Evolutionary conservation across 2,797 vertebrate species (phyloP).

Genomic region (Manis javanica): DNA sequence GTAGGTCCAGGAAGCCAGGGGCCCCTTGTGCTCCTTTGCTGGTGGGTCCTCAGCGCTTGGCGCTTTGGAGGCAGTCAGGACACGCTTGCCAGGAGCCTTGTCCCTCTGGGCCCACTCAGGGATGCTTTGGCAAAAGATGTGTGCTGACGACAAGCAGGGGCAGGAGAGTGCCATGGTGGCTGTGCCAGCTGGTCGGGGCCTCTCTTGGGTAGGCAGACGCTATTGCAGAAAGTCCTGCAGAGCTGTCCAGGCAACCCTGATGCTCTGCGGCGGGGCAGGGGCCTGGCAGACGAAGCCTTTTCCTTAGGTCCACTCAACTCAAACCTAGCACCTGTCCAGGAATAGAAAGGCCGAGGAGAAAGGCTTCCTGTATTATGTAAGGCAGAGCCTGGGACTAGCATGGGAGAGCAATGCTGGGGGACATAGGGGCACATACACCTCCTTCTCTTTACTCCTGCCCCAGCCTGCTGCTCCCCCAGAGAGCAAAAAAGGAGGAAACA

Average conservation of each 20-base stretch:
- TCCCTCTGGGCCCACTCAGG: neutral
- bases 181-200: accelerated
- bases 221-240: neutral
- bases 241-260: neutral
- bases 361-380: neutral
- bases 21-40: neutral
- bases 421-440: neutral
- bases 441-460: neutral
- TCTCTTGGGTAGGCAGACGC: neutral
- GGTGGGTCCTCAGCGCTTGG: neutral
- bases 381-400: neutral
- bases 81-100: too few species aligned
- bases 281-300: neutral
- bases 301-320: neutral
- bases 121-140: neutral
- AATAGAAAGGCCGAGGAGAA: neutral
- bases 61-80: neutral
- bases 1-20: neutral
- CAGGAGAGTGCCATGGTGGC: neutral
- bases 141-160: neutral
- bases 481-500: neutral
- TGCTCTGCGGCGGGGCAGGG: neutral
- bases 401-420: neutral
- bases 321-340: neutral
- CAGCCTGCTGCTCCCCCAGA: neutral